phyloP scores from a whole-genome alignment of 2,888 invertebrate genomes.

The Cyclophora albipunctata region DNA sequence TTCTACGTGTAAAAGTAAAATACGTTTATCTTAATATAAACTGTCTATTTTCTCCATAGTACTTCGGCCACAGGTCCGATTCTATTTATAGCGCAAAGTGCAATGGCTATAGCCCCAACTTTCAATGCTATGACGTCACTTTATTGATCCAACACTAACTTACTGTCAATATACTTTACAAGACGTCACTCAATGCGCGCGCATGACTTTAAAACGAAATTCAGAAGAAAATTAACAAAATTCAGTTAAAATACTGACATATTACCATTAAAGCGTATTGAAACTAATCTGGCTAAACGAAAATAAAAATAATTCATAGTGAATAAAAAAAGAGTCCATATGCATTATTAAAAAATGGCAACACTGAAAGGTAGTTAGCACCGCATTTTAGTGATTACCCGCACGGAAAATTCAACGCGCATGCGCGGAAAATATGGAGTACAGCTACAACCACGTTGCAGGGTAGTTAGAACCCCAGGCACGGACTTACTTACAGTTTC shows the following conservation, averaged over 20 bases:
- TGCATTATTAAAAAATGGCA: conserved; percentile 20
- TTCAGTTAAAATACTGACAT: no score
- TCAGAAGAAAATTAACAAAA: no score
- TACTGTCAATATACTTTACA: conserved; percentile 37
- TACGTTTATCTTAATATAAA: no score
- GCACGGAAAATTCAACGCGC: conserved; percentile 46
- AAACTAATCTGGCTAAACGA: no score
- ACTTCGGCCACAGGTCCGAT: neutral
- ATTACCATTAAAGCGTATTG: no score
- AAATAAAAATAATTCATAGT: no score
- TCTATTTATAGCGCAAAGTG: conserved; percentile 27
- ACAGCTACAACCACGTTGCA: conserved; percentile 51
- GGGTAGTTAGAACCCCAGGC: conserved; percentile 46
- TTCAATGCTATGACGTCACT: conserved; percentile 68
- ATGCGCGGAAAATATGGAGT: conserved; percentile 68
- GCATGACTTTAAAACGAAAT: conserved; percentile 15
- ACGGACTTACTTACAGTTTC: conserved; percentile 23
- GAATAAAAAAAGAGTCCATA: no score
- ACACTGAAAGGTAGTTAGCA: conserved; percentile 32
- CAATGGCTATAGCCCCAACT: conserved; percentile 29
- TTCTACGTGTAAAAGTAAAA: no score
- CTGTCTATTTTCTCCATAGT: no score
- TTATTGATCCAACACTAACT: conserved; percentile 46
- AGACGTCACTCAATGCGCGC: conserved; percentile 39
- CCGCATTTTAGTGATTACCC: conserved; percentile 56